phyloP scores from a whole-genome alignment of 2,888 invertebrate species.

The Meteorus cinctellus region DNA sequence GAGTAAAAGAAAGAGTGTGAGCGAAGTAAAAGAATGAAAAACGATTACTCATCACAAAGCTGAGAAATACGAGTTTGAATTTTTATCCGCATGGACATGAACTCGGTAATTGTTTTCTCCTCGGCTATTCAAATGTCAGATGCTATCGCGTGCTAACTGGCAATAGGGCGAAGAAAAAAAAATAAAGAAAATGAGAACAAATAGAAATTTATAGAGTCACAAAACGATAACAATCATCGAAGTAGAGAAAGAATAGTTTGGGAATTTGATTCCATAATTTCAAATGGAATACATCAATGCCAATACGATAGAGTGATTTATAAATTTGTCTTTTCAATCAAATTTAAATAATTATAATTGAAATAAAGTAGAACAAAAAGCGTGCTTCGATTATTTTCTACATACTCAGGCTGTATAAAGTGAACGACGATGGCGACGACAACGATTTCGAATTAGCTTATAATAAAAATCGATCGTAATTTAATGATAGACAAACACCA shows the following conservation, averaged over 20 bases:
- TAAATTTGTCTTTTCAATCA: neutral
- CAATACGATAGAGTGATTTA: neutral
- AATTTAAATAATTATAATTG: neutral
- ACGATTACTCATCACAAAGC: conserved; percentile 17
- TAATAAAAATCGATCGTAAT: conserved; percentile 52
- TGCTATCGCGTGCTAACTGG: conserved; percentile 24
- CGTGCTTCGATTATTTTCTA: conserved; percentile 44
- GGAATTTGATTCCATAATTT: neutral
- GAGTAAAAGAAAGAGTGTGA: neutral
- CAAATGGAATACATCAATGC: neutral
- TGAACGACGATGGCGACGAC: conserved; percentile 16
- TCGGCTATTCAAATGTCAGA: conserved; percentile 4
- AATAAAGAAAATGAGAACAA: neutral
- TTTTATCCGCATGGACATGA: conserved; percentile 4
- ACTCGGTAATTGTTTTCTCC: neutral
- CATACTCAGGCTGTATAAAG: conserved; percentile 35
- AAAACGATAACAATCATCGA: neutral
- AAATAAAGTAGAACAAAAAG: conserved; percentile 36
- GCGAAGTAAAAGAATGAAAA: conserved; percentile 26
- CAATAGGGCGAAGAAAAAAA: conserved; percentile 3
- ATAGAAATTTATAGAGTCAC: neutral
- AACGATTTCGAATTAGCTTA: conserved; percentile 43
- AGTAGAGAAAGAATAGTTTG: neutral
- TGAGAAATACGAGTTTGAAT: conserved; percentile 16
- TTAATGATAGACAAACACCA: conserved; percentile 73